Evolutionary conservation across 2,113 vertebrate genomes (phyloP).

Genomic region (Prionailurus viverrinus): DNA sequence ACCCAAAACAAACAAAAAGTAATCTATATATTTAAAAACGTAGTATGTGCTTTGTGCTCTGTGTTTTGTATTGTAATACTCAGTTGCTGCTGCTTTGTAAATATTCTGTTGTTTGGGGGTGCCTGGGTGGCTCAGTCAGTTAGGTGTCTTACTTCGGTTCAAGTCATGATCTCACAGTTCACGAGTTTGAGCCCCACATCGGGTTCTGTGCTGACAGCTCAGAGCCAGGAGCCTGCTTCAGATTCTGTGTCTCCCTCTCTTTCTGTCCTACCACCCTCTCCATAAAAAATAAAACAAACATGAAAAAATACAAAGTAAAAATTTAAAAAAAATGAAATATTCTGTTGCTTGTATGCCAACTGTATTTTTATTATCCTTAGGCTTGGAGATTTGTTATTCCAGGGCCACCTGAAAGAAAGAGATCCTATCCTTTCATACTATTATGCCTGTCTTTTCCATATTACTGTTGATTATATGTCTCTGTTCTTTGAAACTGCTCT

Average conservation of each 20-base stretch:
- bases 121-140: no score
- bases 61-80: neutral
- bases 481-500: neutral
- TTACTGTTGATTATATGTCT: neutral
- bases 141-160: no score
- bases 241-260: no score
- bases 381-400: neutral
- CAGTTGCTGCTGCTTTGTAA: neutral
- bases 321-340: no score
- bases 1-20: neutral
- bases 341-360: neutral
- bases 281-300: no score
- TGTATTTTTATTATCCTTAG: neutral
- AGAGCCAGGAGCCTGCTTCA: no score
- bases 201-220: no score
- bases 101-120: neutral
- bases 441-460: neutral
- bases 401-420: neutral
- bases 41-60: neutral
- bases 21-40: neutral
- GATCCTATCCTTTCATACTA: neutral
- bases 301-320: no score
- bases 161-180: no score
- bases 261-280: no score
- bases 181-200: no score